Base-by-base conservation (phyloP, 2,888 invertebrate species). In the Hemicrepidius hirtus region DNA sequence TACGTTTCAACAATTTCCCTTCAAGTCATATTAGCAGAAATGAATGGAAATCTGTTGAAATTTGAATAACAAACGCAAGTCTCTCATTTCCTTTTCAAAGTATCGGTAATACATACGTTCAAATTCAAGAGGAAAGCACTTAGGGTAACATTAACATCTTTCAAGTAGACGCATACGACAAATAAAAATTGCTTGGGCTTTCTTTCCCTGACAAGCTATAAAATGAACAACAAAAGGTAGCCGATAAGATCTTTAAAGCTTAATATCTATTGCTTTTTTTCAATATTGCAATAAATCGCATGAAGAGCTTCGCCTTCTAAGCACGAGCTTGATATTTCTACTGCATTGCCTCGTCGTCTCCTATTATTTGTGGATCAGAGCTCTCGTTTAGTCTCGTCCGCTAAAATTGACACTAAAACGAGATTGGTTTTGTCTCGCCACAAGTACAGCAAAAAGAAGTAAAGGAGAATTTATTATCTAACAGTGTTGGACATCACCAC, bases 341-440 rank as follows among this genome's bases (percentile, higher is more conserved):
- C 20, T 60, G 68, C 68, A 68, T 49, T 68, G 44, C 59, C 44
- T 37, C 35, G 46, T 60, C 60, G 50, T 65, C 71, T 41, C 18
- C 71, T 59, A 67, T 67, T 71, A 71, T 71, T 60, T 55, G 71
- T 62, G 71, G 69, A 71, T 66, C 65, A 71, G 41, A 53, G 66
- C 66, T 66, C 59, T 55, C 66, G 60, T 67, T 67, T 66, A 66
- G 71, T 66, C 66, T 59, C 66, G 66, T 71, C 66, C 59, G 49
- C 53, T 65, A 53, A 71, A 71, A 71, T 66, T 71, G 71, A 71
- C 66, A 71, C 66, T 66, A 66, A 66, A 65, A 66, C 49, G 60
- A 71, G 66, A 71, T 71, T 71, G 71, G 71, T 71, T 71, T 71
- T 66, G 71, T 71, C 66, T 71, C 71, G 53, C 53, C 53, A 28